phyloP scores from a whole-genome alignment of 2,888 invertebrate genomes.

The Junonia oenone region DNA sequence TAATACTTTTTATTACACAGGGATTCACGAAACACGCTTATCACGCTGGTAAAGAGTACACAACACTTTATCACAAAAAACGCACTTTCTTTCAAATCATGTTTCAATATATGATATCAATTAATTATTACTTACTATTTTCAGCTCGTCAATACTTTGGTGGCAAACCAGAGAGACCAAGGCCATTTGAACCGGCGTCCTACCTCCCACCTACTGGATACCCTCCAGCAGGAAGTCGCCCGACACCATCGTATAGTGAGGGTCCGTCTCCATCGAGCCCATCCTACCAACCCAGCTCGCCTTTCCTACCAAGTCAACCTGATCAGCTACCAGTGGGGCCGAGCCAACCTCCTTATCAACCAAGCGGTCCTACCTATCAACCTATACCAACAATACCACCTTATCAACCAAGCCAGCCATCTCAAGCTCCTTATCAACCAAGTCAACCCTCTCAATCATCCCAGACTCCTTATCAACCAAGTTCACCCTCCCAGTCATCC shows the following conservation, averaged over 20 bases:
- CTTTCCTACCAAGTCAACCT: constrained; percentile 36
- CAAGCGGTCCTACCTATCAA: constrained; percentile 35
- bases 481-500: constrained; percentile 41
- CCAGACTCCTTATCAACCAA: constrained; percentile 37
- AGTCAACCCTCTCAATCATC: constrained; percentile 41
- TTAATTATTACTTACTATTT: constrained; percentile 36
- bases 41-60: constrained; percentile 15
- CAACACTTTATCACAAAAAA: neutral
- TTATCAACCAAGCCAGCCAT: constrained; percentile 43
- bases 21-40: constrained; percentile 15
- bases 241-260: constrained; percentile 62
- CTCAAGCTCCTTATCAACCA: constrained; percentile 38
- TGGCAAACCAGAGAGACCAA: constrained; percentile 83
- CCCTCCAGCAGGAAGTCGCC: constrained; percentile 60
- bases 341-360: constrained; percentile 33
- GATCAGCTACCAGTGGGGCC: constrained; percentile 37
- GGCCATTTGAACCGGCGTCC: constrained; percentile 81
- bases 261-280: constrained; percentile 50
- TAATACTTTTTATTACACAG: neutral
- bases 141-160: constrained; percentile 85
- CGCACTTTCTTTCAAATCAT: neutral
- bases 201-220: constrained; percentile 67
- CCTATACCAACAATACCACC: constrained; percentile 43
- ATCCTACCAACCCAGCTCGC: constrained; percentile 39
- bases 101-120: neutral